Conservation (phyloP, 2,888 invertebrate genomes). For the Shargacucullia verbasci region DNA sequence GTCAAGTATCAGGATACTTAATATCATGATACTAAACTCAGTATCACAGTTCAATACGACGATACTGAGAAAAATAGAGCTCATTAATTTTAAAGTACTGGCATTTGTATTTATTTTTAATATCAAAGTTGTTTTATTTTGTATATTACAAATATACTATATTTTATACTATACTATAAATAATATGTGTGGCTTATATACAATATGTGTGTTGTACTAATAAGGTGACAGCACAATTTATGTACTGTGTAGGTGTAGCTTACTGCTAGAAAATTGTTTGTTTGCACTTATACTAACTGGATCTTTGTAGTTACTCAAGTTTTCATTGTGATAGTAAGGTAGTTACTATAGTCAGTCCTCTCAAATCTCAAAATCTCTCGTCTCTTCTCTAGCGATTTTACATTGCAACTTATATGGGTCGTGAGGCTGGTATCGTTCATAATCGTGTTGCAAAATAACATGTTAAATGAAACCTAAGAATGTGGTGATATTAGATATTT, state of each 20-base stretch:
- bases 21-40: background rate
- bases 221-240: conserved; percentile 28
- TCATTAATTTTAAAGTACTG: background rate
- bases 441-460: too few species aligned
- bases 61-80: background rate
- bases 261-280: conserved; percentile 10
- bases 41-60: background rate
- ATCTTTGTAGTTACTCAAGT: conserved; percentile 16
- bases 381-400: too few species aligned
- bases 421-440: too few species aligned
- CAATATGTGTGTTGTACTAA: conserved; percentile 9
- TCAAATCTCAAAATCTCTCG: too few species aligned
- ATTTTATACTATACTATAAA: conserved; percentile 9
- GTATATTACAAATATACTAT: conserved; percentile 5
- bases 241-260: conserved; percentile 17
- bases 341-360: background rate
- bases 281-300: conserved; percentile 19
- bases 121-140: conserved; percentile 5
- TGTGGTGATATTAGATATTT: too few species aligned
- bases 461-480: too few species aligned
- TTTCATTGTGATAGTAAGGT: conserved; percentile 17
- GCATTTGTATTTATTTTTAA: conserved; percentile 2
- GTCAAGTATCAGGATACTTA: conserved; percentile 1
- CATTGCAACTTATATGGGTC: too few species aligned
- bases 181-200: conserved; percentile 4